Evolutionary conservation across 92 coral and sea anemone genomes (phyloP), one percentile per base, ranked within the genome.

Genomic region (Paramuricea clavata): DNA sequence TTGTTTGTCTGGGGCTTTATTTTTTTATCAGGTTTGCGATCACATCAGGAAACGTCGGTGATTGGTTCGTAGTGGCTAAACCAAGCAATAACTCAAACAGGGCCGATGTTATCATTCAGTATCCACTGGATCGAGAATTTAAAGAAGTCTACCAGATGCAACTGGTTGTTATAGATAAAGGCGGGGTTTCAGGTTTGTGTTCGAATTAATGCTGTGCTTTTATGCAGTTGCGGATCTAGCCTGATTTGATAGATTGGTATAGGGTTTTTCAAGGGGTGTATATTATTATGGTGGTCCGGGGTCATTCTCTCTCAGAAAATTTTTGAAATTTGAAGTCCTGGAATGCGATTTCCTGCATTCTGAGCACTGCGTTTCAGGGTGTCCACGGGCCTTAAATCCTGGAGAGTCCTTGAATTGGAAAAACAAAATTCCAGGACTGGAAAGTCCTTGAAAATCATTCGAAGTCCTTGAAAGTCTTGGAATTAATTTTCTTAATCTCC

Each of bases 91-190:
- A 61, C 17, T 26, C 73, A 17, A 60, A 79, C 17, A 57, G n/a
- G 23, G 84, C 73, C 0, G 21, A 16, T 34, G 31, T 79, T 35
- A 28, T 23, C n/a, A 60, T 79, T 0, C 33, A 35, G 22, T 22
- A 59, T 79, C 84, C 84, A 21, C 72, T 61, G 19, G 84, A 79
- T 60, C 84, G 84, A 28, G 84, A 79, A 41, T 79, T 54, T 65
- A 31, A 61, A 61, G 39, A 67, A 32, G 22, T 23, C 6, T 79
- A 79, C 30, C 59, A 34, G 0, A 79, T 79, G 84, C 71, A 79
- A 33, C 21, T 79, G 41, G 39, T 65, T 31, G 72, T 27, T 19
- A 65, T 65, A 5, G 72, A 65, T n/a, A 12, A 65, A 0, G 72
- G 72, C 0, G 72, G 72, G 7, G 41, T 65, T 28, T 27, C 36